These are phyloP conservation scores for Nymphalis c-album DNA, from an alignment of 2,888 invertebrate genomes.

Conservation along the genomic window DNA sequence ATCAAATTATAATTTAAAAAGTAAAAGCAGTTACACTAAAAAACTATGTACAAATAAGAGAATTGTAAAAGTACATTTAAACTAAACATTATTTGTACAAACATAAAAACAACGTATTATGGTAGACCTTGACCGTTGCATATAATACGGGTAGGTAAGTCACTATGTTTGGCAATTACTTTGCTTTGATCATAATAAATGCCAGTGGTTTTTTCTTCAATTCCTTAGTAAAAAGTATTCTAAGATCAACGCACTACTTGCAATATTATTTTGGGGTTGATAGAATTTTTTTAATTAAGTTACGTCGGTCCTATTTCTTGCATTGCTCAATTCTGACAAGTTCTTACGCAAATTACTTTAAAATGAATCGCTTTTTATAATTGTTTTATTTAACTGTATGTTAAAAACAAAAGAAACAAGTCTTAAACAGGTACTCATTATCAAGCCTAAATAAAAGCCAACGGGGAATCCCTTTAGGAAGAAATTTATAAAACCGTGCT, in stretches of 20 bases:
- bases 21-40: not conserved
- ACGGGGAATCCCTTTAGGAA: too few relatives aligned
- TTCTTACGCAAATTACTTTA: not conserved
- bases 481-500: too few relatives aligned
- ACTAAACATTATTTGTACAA: not conserved
- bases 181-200: constrained; percentile 1
- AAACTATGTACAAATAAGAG: not conserved
- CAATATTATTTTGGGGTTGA: not conserved
- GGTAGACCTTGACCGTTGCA: not conserved
- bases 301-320: not conserved
- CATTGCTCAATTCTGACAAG: not conserved
- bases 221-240: not conserved
- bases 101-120: constrained; percentile 1
- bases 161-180: not conserved
- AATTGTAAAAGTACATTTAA: constrained; percentile 3
- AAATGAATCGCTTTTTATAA: too few relatives aligned
- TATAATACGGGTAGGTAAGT: not conserved
- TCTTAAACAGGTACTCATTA: too few relatives aligned
- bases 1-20: not conserved
- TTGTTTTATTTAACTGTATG: too few relatives aligned
- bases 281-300: not conserved
- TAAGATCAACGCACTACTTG: not conserved
- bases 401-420: too few relatives aligned
- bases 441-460: too few relatives aligned
- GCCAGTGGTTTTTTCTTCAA: not conserved